Percentiles rank a stretch among this genome's conserved stretches.
phyloP scores from a whole-genome alignment of 2,113 vertebrate species.

The Pseudois nayaur region DNA sequence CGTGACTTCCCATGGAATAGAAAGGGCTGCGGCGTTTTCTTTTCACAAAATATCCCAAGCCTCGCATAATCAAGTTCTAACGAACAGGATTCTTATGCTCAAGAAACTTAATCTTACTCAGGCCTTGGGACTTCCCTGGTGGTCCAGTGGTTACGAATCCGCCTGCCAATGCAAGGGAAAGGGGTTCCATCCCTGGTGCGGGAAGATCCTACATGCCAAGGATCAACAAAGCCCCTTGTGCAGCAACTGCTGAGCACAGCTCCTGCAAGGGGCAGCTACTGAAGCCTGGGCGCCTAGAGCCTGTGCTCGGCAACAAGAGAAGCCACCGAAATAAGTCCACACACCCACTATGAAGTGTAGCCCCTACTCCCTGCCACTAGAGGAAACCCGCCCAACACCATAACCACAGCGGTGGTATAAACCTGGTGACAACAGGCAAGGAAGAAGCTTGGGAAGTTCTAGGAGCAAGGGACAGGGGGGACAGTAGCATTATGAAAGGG shows the following conservation, averaged over 20 bases:
- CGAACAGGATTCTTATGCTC: not conserved
- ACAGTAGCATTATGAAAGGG: not conserved
- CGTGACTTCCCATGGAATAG: accelerated
- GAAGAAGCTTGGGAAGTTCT: not conserved
- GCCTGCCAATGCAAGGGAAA: not conserved
- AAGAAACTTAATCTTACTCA: not conserved
- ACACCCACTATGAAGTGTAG: not conserved
- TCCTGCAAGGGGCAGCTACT: not conserved
- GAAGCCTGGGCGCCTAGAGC: not conserved
- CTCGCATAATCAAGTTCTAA: not conserved
- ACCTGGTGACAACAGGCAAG: not conserved
- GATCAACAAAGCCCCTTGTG: not conserved
- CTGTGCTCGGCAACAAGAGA: not conserved
- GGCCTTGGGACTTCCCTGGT: not conserved
- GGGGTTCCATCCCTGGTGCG: not conserved
- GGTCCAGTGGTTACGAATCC: not conserved
- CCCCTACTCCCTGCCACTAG: not conserved
- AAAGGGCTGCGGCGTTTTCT: accelerated
- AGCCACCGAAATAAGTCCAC: not conserved
- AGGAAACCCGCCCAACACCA: not conserved
- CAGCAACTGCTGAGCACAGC: not conserved
- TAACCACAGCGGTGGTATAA: not conserved
- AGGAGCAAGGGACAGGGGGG: not conserved
- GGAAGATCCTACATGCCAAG: not conserved
- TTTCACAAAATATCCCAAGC: not conserved